Percentiles rank a stretch among this genome's conserved stretches.
These are phyloP conservation scores for Aviceda subcristata DNA, from an alignment of 2,113 vertebrate species.

Conservation along the genomic window DNA sequence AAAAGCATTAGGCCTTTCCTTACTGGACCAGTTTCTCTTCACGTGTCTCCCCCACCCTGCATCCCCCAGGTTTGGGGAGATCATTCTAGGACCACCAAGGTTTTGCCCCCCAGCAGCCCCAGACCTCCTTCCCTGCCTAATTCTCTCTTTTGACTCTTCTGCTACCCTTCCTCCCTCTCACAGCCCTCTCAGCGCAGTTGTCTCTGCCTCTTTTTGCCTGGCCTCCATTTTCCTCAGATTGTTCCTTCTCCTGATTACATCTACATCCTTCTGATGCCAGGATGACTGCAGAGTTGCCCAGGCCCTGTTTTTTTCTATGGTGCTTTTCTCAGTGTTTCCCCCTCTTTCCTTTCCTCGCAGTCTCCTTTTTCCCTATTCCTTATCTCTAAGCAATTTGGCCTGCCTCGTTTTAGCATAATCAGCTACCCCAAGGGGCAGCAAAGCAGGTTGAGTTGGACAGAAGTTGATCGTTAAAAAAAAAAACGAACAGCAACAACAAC, in stretches of 20 bases:
- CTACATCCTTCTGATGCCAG: neutral
- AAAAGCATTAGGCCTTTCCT: neutral
- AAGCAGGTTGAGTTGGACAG: neutral
- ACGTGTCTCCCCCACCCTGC: neutral
- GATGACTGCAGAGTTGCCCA: neutral
- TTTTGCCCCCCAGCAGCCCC: neutral
- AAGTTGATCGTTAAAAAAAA: neutral
- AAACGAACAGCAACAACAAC: rapidly evolving
- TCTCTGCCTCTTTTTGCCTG: neutral
- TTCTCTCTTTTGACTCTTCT: neutral
- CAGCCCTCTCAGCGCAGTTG: neutral
- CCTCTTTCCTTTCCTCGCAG: neutral
- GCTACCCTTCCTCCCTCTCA: neutral
- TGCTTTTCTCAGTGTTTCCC: neutral
- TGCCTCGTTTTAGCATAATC: neutral
- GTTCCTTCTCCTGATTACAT: neutral
- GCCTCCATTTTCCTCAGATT: neutral
- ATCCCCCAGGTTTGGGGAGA: neutral
- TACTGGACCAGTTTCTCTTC: neutral
- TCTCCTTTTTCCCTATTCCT: neutral
- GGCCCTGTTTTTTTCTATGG: neutral
- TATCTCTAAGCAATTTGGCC: neutral
- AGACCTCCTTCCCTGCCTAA: neutral
- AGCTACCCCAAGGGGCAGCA: neutral
- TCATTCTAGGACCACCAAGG: neutral